Evolutionary conservation across 1,140 invertebrate species (phyloP).

Genomic region (Megalonaias nervosa): DNA sequence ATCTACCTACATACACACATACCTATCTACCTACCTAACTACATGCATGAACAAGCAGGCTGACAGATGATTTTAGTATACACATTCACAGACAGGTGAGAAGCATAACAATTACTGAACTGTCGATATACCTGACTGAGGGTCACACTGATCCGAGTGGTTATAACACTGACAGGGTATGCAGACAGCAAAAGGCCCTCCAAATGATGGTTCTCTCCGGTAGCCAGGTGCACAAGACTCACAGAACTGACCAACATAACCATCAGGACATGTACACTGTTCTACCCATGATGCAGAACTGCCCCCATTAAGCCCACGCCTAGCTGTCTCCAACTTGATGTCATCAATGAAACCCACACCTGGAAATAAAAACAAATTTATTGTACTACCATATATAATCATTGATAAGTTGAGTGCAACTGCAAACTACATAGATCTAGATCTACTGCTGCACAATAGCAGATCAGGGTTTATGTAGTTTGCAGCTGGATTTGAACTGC

Average conservation of each 20-base stretch:
- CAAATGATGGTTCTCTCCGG: slow-evolving; percentile 89
- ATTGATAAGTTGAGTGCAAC: too few relatives aligned
- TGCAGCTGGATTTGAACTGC: background rate
- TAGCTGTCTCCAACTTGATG: slow-evolving; percentile 88
- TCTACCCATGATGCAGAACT: slow-evolving; percentile 91
- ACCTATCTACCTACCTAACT: too few relatives aligned
- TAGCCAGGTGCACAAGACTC: slow-evolving; percentile 97
- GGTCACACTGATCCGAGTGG: slow-evolving; percentile 96
- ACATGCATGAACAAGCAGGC: too few relatives aligned
- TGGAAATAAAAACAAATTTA: slow-evolving; percentile 51
- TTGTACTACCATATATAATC: background rate
- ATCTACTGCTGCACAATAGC: too few relatives aligned
- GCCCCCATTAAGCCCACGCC: slow-evolving; percentile 82
- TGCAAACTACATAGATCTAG: too few relatives aligned
- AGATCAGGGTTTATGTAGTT: too few relatives aligned
- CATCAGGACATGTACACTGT: slow-evolving; percentile 92
- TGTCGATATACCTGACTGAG: slow-evolving; percentile 83
- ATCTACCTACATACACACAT: too few relatives aligned
- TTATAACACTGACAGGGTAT: slow-evolving; percentile 96
- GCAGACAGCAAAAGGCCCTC: slow-evolving; percentile 93
- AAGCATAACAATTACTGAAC: too few relatives aligned
- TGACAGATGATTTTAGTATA: too few relatives aligned
- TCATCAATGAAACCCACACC: slow-evolving; percentile 92
- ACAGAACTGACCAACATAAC: slow-evolving; percentile 94
- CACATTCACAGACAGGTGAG: too few relatives aligned